These are phyloP conservation scores for Dryobates pubescens DNA, from an alignment of 2,797 vertebrate species.

Conservation along the genomic window DNA sequence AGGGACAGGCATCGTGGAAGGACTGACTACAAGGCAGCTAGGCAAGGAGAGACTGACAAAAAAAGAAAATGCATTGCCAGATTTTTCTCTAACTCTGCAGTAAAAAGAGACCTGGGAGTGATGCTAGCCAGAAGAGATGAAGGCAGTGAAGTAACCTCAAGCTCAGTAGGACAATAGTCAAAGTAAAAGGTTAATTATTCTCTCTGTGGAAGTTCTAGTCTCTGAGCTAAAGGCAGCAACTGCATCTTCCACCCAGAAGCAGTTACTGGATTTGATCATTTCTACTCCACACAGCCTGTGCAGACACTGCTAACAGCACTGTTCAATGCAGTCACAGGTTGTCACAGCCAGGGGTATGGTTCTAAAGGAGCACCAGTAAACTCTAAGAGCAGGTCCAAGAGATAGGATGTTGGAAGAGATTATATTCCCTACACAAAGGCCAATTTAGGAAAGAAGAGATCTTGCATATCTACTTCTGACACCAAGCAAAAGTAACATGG, in stretches of 20 bases:
- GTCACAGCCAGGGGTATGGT: background rate
- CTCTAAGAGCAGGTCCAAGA: background rate
- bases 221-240: background rate
- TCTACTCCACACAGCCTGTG: background rate
- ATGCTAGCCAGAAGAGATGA: background rate
- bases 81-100: slow-evolving; percentile 22
- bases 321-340: background rate
- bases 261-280: background rate
- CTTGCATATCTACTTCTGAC: background rate
- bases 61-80: background rate
- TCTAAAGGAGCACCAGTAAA: background rate
- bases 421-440: background rate
- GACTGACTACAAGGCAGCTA: background rate
- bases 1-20: background rate
- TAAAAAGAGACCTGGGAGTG: background rate
- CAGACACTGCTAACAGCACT: background rate
- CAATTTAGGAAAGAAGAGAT: background rate
- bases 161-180: background rate
- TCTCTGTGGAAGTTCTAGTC: background rate
- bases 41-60: background rate
- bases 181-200: slow-evolving; percentile 31
- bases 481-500: background rate
- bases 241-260: background rate
- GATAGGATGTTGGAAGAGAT: background rate
- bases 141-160: background rate